Base-by-base conservation (phyloP, 2,888 invertebrate genomes). In the Ametastegia equiseti region DNA sequence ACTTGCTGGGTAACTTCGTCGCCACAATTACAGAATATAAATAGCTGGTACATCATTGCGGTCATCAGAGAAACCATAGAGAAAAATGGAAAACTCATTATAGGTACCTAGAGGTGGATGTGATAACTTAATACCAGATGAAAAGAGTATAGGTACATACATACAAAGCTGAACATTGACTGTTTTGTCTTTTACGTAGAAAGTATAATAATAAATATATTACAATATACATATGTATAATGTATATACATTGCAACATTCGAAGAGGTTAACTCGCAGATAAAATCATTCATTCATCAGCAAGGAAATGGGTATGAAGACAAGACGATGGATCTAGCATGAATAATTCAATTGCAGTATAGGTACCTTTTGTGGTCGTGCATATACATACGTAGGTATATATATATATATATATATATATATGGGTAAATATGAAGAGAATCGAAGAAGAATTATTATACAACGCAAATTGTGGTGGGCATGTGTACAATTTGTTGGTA, bases 11-110 rank as follows among this genome's bases (percentile, higher is more conserved):
- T 75, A 13, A 75, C 50, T 75, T 75, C 75, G 75, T 75, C 75
- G 54, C 75, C 75, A 54, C 75, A 75, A 50, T 75, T 75, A 45
- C 75, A 75, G 75, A 75, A 75, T 75, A 75, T 75, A 50, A 75
- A 75, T 54, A 75, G 75, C 75, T 75, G 75, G 75, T 54, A 75
- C 75, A 75, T 75, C 75, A 75, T 75, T 50, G 54, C 75, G 33
- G 54, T 36, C 75, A 75, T 54, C 33, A 75, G 36, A 36, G 75
- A 75, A 75, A 75, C 36, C 75, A 75, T 75, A 19, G 75, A 75
- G 75, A 75, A 75, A 54, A 75, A 75, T 75, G 54, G 75, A 36
- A 75, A 75, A 75, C 75, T 75, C 54, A 75, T 75, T 54, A 75
- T 11, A 33, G 75, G 75, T 23, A 75, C 75, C 75, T 75, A 23